Evolutionary conservation across 35 echinoderm and acorn worm species (phyloP), one percentile per base, ranked within the genome.

Genomic region (Nesometra sesokonis): DNA sequence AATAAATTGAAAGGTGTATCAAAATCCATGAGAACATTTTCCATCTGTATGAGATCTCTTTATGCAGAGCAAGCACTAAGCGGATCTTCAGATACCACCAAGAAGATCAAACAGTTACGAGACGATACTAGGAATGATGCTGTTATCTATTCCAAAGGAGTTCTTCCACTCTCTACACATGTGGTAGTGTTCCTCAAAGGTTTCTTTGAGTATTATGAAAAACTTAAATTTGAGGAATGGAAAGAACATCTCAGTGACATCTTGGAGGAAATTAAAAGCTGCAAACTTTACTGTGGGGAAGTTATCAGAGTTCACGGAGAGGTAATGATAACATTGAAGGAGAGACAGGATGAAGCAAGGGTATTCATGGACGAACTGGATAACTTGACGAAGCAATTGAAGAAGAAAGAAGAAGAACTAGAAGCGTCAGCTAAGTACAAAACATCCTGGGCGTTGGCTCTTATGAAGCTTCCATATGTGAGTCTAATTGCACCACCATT

Each of bases 61-160:
- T 86, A 77, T 78, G 67, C 32, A 19, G 67, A 86, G 35, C 34
- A 77, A 29, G 85, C 85, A 23, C 52, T 78, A 0, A 35, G 85
- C 4, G 76, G 27, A n/a, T 77, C 30, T 9, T 86, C 85, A 77
- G n/a, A n/a, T n/a, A n/a, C n/a, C n/a, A n/a, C n/a, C n/a, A n/a
- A n/a, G n/a, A n/a, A n/a, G n/a, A n/a, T 86, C 32, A 86, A 86
- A 11, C 33, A 86, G 29, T 32, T 86, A 29, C 85, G 85, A 30
- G 57, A 86, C 35, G 30, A 67, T 0, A 86, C 57, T 5, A 77
- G 57, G 57, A 86, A 35, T 35, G 85, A 86, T 78, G 46, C 84
- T 11, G 0, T 88, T 17, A 36, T 88, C 36, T 88, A 88, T 43
- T 17, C 80, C 9, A 88, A 88, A 35, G 35, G 21, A 9, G 78